Evolutionary conservation across 1,140 invertebrate genomes (phyloP), one percentile per base, ranked within the genome.

Genomic region (Saccostrea glomerata): DNA sequence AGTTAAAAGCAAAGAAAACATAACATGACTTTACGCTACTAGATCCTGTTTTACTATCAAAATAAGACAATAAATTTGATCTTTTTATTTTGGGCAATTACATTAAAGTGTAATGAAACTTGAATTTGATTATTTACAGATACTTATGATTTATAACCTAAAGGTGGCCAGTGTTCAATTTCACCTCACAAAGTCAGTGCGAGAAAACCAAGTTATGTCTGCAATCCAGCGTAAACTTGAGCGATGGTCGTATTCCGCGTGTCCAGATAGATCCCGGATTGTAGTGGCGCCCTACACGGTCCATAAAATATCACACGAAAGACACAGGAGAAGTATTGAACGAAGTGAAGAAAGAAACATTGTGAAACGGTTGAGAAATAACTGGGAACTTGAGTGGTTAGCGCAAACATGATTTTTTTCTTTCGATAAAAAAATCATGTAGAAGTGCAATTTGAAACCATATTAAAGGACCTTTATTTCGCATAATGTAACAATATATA

Each of bases 331-430:
- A 17, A 92, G 91, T 83, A 83, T 89, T 1, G 89, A 90, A 55
- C 25, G 83, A 6, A 90, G 90, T 55, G 36, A 82, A 70, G 23
- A 89, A 25, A 88, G 91, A 23, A 92, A 92, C 66, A 60, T 77
- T 70, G 60, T 58, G 17, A 89, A 87, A 82, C 40, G 58, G 17
- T 84, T 84, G 47, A 84, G 88, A 25, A 54, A 88, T 30, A 88
- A 92, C 60, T 92, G 91, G 91, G 91, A 92, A 84, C 85, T 91
- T 0, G 88, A 92, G 2, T 92, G 91, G 91, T 40, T 91, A 15
- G 23, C 70, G 13, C 30, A 77, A 77, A 77, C 70, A n/a, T 63
- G 15, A 63, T 47, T 47, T 47, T 47, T 47, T 47, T 47, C 47
- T 47, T 47, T 47, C 9, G 1, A 47, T 7, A 7, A 9, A 6